Percentiles rank a stretch among this genome's conserved stretches.
phyloP scores from a whole-genome alignment of 2,888 invertebrate genomes.

The Meliscaeva auricollis region DNA sequence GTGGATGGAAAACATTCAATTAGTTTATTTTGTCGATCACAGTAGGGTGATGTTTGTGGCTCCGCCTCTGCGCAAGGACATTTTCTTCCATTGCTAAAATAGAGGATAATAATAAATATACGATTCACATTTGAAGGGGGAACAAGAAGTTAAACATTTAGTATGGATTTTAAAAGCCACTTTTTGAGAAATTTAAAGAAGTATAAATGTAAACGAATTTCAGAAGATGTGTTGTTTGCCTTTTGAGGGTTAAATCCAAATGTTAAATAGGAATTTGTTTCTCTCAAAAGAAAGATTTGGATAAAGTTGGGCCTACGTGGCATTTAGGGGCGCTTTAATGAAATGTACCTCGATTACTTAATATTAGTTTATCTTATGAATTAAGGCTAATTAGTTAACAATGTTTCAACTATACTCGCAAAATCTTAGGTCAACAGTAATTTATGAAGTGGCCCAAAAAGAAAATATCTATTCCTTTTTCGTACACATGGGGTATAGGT shows the following conservation, averaged over 20 bases:
- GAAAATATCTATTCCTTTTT: no score
- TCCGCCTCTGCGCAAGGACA: conserved; percentile 72
- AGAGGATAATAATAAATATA: conserved; percentile 1
- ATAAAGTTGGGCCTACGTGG: neutral
- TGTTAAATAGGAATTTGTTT: neutral
- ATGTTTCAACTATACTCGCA: no score
- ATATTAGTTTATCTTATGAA: no score
- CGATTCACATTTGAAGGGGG: conserved; percentile 43
- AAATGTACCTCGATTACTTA: no score
- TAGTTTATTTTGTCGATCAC: conserved; percentile 12
- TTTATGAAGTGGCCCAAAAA: no score
- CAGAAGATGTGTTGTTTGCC: neutral
- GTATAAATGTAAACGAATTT: neutral
- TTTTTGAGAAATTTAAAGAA: neutral
- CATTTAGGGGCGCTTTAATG: neutral
- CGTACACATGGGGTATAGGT: no score
- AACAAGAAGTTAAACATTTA: neutral
- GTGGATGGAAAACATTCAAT: conserved; percentile 16
- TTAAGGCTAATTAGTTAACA: no score
- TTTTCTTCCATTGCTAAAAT: conserved; percentile 42
- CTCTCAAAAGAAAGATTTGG: neutral
- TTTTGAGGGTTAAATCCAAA: neutral
- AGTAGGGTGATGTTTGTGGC: conserved; percentile 32
- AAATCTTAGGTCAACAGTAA: no score
- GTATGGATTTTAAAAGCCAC: conserved; percentile 6